Evolutionary conservation across 2,113 vertebrate genomes (phyloP).

Genomic region (Myotis yumanensis): DNA sequence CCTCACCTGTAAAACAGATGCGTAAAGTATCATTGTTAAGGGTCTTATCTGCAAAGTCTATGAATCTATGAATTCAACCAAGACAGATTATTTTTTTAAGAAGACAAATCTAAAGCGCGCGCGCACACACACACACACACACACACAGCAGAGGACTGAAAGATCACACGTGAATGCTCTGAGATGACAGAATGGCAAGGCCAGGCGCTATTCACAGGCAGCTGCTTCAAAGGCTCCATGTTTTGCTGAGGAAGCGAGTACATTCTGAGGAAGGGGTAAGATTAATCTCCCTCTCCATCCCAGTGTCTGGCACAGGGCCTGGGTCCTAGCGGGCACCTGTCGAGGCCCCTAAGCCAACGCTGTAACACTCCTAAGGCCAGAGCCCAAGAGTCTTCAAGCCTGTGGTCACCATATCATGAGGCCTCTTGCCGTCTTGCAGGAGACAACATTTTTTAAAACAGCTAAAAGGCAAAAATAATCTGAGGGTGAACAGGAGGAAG

Average conservation of each 20-base stretch:
- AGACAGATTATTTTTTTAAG: not conserved
- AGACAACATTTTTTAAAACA: not conserved
- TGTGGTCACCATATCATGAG: not conserved
- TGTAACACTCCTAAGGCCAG: not conserved
- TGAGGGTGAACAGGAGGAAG: not conserved
- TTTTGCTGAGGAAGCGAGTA: not conserved
- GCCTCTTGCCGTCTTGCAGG: not conserved
- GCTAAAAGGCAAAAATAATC: not conserved
- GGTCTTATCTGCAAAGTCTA: not conserved
- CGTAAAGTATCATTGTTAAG: not conserved
- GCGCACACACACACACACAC: not conserved
- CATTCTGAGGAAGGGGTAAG: not conserved
- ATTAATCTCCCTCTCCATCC: not conserved
- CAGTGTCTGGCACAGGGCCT: fast-evolving
- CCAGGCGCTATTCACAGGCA: fast-evolving
- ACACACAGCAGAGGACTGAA: fast-evolving
- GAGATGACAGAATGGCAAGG: not conserved
- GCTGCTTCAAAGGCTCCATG: not conserved
- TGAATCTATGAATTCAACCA: not conserved
- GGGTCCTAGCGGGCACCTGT: not conserved
- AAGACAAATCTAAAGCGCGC: not conserved
- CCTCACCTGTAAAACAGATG: not conserved
- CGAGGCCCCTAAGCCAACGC: not conserved
- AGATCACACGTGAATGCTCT: not conserved
- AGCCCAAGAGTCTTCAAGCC: not conserved